Percentiles rank a stretch among this genome's conserved stretches.
phyloP scores from a whole-genome alignment of 1,140 invertebrate species.

The Drosophila simulans region DNA sequence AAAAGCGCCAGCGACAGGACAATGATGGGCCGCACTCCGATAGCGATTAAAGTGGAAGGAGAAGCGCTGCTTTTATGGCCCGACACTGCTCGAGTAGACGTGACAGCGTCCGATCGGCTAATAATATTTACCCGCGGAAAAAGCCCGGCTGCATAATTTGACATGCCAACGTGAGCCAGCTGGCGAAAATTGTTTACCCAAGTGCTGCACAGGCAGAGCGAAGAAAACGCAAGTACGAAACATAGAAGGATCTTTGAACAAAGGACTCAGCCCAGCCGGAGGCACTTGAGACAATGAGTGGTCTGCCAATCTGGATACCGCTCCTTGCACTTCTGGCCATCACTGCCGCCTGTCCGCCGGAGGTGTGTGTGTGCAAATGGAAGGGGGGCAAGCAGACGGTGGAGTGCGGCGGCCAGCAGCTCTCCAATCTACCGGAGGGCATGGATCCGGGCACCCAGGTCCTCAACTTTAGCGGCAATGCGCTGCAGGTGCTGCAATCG shows the following conservation, averaged over 20 bases:
- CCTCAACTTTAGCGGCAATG: constrained; percentile 93
- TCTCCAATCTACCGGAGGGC: constrained; percentile 91
- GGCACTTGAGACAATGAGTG: constrained; percentile 41
- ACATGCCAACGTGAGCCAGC: constrained; percentile 76
- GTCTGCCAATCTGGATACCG: constrained; percentile 7
- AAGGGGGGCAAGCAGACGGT: constrained; percentile 95
- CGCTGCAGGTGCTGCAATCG: constrained; percentile 89
- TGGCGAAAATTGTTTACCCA: constrained; percentile 23
- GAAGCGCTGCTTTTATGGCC: constrained; percentile 23
- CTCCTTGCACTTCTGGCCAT: constrained; percentile 43
- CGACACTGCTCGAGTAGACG: constrained; percentile 42
- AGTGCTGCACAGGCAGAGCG: background rate
- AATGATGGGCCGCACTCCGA: constrained; percentile 55
- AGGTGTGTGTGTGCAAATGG: constrained; percentile 94
- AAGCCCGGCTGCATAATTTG: constrained; percentile 54
- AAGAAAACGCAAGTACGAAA: background rate
- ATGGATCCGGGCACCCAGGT: constrained; percentile 96
- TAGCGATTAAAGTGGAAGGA: constrained; percentile 48
- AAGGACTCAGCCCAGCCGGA: background rate
- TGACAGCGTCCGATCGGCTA: constrained; percentile 55
- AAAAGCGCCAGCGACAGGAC: constrained; percentile 48
- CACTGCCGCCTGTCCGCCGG: constrained; percentile 87
- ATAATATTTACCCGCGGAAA: constrained; percentile 60
- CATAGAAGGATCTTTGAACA: background rate
- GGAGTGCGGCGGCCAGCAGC: constrained; percentile 91